These are phyloP conservation scores for Aplysina aerophoba DNA, from an alignment of 37 sponge, comb jelly and placozoan species.

Conservation along the genomic window DNA sequence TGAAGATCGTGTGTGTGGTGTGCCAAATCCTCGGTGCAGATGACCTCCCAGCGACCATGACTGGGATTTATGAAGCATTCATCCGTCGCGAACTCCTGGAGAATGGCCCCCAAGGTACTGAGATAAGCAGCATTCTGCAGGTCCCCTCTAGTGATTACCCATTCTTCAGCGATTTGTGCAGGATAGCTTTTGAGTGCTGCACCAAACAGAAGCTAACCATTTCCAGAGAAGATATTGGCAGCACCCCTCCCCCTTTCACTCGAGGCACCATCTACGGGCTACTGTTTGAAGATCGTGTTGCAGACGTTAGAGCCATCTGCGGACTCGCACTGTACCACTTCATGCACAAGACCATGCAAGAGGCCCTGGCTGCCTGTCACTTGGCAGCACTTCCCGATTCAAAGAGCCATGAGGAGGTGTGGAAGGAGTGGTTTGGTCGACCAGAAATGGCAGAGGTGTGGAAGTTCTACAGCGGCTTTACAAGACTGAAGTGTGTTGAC, in stretches of 20 bases:
- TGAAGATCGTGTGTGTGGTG: constrained; percentile 22
- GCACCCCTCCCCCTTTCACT: too few relatives aligned
- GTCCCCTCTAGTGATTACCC: background rate
- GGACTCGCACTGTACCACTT: background rate
- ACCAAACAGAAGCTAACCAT: background rate
- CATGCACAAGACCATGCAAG: constrained; percentile 18
- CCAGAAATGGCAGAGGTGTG: constrained; percentile 28
- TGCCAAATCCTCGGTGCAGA: background rate
- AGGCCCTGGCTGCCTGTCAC: constrained; percentile 18
- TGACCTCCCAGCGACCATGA: constrained; percentile 11
- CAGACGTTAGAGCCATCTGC: background rate
- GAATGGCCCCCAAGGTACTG: background rate
- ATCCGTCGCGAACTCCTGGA: constrained; percentile 10
- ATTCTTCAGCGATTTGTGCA: background rate
- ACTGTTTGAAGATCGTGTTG: background rate
- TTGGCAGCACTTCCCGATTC: background rate
- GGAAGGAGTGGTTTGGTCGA: background rate
- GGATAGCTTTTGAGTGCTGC: constrained; percentile 1
- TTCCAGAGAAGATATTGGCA: background rate
- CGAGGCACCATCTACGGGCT: constrained; percentile 23
- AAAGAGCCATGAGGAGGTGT: background rate
- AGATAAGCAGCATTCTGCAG: background rate
- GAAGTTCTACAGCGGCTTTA: constrained; percentile 26
- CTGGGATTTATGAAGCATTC: constrained; percentile 6
- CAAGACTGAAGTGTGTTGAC: constrained; percentile 1